Evolutionary conservation across 2,797 vertebrate species (phyloP).

Genomic region (Pangasius krempfi): DNA sequence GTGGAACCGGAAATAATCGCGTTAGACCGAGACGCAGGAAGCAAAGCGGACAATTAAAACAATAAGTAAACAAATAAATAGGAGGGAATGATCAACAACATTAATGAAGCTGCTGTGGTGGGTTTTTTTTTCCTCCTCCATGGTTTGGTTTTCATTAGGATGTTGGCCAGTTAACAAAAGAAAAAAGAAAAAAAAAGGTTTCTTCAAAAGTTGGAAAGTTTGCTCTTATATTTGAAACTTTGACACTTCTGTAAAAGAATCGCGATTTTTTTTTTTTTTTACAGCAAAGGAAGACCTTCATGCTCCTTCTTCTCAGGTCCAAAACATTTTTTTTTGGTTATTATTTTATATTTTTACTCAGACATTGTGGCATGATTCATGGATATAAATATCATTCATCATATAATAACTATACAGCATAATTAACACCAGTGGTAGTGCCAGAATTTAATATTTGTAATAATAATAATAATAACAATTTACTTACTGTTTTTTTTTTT

Average conservation of each 20-base stretch:
- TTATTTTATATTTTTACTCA: background rate
- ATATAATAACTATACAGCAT: background rate
- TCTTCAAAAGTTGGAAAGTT: background rate
- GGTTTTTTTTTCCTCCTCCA: background rate
- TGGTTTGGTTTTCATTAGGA: background rate
- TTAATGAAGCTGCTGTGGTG: slow-evolving; percentile 57
- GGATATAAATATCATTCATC: background rate
- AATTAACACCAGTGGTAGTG: background rate
- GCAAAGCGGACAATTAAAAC: slow-evolving; percentile 71
- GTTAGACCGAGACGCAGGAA: slow-evolving; percentile 72
- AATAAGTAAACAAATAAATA: slow-evolving; percentile 78
- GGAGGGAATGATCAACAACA: slow-evolving; percentile 52
- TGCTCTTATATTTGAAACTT: background rate
- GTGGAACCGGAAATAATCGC: slow-evolving; percentile 82
- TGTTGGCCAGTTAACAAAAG: background rate
- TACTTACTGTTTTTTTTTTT: background rate
- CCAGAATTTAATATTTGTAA: background rate
- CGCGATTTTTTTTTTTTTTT: too few relatives aligned
- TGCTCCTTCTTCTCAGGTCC: too few relatives aligned
- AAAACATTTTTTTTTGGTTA: background rate
- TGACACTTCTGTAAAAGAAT: background rate
- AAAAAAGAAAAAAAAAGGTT: slow-evolving; percentile 3
- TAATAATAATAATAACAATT: too few relatives aligned
- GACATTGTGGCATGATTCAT: background rate
- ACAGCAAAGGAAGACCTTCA: too few relatives aligned